These are phyloP conservation scores for Pipistrellus kuhlii DNA, from an alignment of 2,797 vertebrate species.

Conservation along the genomic window DNA sequence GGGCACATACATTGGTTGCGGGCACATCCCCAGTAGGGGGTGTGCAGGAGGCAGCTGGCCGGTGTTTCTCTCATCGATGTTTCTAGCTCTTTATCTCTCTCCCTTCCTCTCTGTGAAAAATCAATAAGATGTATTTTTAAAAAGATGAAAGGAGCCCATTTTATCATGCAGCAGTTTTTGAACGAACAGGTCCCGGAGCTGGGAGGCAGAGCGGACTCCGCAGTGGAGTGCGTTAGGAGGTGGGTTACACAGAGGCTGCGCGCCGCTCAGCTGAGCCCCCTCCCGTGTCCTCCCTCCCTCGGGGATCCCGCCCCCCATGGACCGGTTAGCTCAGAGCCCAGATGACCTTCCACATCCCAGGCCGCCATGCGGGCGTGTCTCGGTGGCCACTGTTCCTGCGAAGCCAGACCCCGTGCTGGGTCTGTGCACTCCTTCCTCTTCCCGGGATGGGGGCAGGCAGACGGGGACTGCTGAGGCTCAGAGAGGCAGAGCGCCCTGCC, in stretches of 20 bases:
- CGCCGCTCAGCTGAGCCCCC: background rate
- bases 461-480: background rate
- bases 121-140: background rate
- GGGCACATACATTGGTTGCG: too few species aligned
- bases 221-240: background rate
- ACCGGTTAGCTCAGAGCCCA: background rate
- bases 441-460: background rate
- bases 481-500: background rate
- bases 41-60: too few species aligned
- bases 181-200: background rate
- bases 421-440: accelerated
- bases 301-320: too few species aligned
- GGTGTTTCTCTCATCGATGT: too few species aligned
- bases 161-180: background rate
- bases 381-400: background rate
- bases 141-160: background rate
- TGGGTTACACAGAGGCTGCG: background rate
- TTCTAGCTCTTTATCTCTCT: too few species aligned
- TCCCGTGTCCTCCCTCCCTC: accelerated
- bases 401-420: background rate
- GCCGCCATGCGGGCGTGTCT: background rate
- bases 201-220: background rate
- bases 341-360: background rate
- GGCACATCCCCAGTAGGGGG: too few species aligned
- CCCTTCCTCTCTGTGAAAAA: too few species aligned